Evolutionary conservation across 2,888 invertebrate genomes (phyloP).

Genomic region (Amblyteles armatorius): DNA sequence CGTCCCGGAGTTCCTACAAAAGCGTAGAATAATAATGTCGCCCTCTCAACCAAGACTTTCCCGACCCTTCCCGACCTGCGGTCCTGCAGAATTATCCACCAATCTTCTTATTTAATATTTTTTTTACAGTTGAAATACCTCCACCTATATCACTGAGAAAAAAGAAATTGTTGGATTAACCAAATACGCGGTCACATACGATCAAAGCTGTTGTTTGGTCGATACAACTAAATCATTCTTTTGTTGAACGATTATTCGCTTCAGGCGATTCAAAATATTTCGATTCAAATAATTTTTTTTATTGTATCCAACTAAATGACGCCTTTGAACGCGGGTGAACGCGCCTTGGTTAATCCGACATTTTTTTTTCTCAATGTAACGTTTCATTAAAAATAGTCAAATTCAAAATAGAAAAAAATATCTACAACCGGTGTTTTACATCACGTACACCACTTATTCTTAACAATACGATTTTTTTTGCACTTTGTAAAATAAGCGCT

Average conservation of each 20-base stretch:
- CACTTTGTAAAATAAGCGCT: not conserved
- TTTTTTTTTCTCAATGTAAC: too few species aligned
- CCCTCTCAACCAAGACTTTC: conserved; percentile 10
- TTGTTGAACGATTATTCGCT: too few species aligned
- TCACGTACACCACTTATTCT: not conserved
- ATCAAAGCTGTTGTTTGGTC: too few species aligned
- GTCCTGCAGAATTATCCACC: conserved; percentile 22
- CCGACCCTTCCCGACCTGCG: conserved; percentile 15
- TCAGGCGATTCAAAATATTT: too few species aligned
- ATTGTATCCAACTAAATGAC: too few species aligned
- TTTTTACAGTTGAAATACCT: not conserved
- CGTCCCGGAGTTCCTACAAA: conserved; percentile 8
- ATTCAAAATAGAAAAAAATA: not conserved
- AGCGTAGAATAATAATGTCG: conserved; percentile 49
- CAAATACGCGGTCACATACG: too few species aligned
- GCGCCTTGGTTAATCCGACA: too few species aligned
- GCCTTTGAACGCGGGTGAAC: too few species aligned
- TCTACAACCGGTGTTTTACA: not conserved
- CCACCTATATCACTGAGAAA: not conserved
- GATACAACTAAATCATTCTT: too few species aligned
- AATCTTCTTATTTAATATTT: conserved; percentile 2
- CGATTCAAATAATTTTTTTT: too few species aligned
- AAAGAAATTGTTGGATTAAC: too few species aligned
- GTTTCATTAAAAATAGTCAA: not conserved
- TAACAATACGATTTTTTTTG: not conserved